Conservation (phyloP, 2,888 invertebrate genomes). For the Eledona agricola region DNA sequence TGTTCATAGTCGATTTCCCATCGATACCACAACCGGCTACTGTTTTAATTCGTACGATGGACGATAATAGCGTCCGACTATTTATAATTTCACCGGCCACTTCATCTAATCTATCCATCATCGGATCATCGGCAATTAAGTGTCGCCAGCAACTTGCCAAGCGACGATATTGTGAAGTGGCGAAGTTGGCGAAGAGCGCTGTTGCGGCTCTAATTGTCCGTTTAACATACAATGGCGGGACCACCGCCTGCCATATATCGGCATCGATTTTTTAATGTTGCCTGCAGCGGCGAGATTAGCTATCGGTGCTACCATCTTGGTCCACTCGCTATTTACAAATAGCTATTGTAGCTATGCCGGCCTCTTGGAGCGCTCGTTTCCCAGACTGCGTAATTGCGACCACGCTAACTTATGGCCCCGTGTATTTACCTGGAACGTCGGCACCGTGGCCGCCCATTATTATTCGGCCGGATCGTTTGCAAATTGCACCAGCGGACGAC, state of each 20-base stretch:
- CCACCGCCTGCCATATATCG: conserved; percentile 56
- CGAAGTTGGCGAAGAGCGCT: conserved; percentile 39
- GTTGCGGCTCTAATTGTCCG: conserved; percentile 56
- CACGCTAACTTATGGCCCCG: no score
- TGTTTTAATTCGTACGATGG: conserved; percentile 38
- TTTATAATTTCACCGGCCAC: conserved; percentile 27
- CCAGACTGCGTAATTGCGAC: conserved; percentile 55
- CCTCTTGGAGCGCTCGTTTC: conserved; percentile 46
- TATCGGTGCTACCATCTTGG: conserved; percentile 59
- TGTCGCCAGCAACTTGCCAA: conserved; percentile 36
- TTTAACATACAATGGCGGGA: conserved; percentile 60
- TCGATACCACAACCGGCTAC: conserved; percentile 37
- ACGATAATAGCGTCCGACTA: conserved; percentile 28
- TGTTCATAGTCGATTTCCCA: conserved; percentile 34
- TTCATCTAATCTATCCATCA: conserved; percentile 29
- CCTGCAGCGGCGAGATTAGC: conserved; percentile 57
- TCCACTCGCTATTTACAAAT: conserved; percentile 60
- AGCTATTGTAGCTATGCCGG: conserved; percentile 56
- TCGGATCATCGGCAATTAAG: conserved; percentile 27
- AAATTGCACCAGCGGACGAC: background rate
- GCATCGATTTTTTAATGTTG: conserved; percentile 60
- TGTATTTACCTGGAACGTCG: no score
- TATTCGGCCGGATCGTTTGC: background rate
- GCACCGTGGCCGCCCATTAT: no score
- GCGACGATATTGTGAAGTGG: conserved; percentile 46